Base-by-base conservation (phyloP, 2,113 vertebrate genomes). In the Neolamprologus fasciatus region DNA sequence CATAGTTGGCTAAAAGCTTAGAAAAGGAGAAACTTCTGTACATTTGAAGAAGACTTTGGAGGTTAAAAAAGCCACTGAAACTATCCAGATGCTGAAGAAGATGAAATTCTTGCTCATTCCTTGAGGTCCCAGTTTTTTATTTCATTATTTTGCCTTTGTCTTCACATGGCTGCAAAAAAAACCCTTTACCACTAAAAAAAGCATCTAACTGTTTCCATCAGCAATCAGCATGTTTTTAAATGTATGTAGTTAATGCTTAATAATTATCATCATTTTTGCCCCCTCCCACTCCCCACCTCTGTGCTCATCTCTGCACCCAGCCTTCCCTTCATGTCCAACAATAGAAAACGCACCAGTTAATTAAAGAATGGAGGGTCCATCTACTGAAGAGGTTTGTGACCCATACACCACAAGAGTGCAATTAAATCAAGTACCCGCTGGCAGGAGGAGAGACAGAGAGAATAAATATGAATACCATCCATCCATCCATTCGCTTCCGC, bases 341-440 rank as follows among this genome's bases (percentile, higher is more conserved):
- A 80, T 23, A 57, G 58, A 76, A 61, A 63, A 63, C 0, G 4
- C 73, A 87, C 19, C 45, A 28, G 55, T 21, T 86, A 78, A 91
- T 87, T 79, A 58, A 80, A 84, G 82, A 86, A 71, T 42, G 78
- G 57, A 91, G 86, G 86, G 68, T 86, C 76, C 66, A 82, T 91
- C 86, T 35, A 78, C 28, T 94, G 87, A 94, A 93, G 93, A 93
- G 89, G 86, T 54, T 68, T 84, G 51, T 86, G 88, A 73, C 84
- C 88, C 85, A 84, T 84, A 92, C 82, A 88, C 51, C 78, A 42
- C 86, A 91, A 86, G 57, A n/a, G 19, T 68, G 73, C 87, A 91
- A 94, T 95, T 92, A 93, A 90, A 81, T 95, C 81, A 86, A 95
- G 94, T 45, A 81, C 82, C 79, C 19, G 12, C 28, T 50, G 58